Evolutionary conservation across 2,797 vertebrate genomes (phyloP).

Genomic region (Brachyalestes nurse): DNA sequence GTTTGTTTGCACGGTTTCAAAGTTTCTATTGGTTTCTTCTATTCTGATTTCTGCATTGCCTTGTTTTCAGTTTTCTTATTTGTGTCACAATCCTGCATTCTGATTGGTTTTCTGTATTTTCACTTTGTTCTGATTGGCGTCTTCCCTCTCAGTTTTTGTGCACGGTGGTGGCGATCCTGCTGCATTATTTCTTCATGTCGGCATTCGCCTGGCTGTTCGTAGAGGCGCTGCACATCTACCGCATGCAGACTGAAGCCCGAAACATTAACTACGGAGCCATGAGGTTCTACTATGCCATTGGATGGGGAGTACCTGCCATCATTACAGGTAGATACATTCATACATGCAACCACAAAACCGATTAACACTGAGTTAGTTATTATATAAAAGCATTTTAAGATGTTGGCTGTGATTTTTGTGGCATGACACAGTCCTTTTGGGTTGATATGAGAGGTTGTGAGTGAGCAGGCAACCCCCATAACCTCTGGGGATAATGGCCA

Average conservation of each 20-base stretch:
- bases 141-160: constrained; percentile 74
- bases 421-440: neutral
- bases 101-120: neutral
- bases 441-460: constrained; percentile 3
- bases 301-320: constrained; percentile 96
- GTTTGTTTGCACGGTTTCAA: neutral
- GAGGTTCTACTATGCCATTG: constrained; percentile 98
- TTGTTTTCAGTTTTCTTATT: neutral
- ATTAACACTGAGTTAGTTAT: neutral
- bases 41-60: neutral
- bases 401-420: neutral
- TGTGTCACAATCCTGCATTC: neutral
- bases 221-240: constrained; percentile 95
- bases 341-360: constrained; percentile 15
- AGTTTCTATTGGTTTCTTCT: neutral
- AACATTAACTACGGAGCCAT: constrained; percentile 96
- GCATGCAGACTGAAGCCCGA: constrained; percentile 95
- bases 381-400: neutral
- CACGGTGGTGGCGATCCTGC: constrained; percentile 93
- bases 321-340: constrained; percentile 84
- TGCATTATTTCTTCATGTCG: constrained; percentile 98
- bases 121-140: neutral
- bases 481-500: constrained; percentile 7
- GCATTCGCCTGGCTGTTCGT: constrained; percentile 97
- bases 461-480: constrained; percentile 19